phyloP scores from a whole-genome alignment of 2,113 vertebrate genomes.

The Sitta europaea region DNA sequence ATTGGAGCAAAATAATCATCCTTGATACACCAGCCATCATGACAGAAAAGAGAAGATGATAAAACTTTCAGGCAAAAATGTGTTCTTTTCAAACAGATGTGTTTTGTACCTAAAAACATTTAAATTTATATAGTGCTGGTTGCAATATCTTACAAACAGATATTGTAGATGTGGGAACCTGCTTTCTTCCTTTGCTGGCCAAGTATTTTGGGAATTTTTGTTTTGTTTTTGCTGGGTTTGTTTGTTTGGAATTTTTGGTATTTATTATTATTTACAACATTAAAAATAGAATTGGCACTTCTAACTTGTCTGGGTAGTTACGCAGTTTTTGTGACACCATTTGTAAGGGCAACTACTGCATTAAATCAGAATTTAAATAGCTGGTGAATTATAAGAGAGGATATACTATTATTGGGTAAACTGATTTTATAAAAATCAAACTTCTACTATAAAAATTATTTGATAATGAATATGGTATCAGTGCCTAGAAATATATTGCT shows the following conservation, averaged over 20 bases:
- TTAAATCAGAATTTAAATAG: not conserved
- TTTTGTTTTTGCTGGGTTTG: not conserved
- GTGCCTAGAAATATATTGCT: not conserved
- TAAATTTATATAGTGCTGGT: not conserved
- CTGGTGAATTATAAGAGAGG: not conserved
- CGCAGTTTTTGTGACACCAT: not conserved
- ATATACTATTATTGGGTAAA: not conserved
- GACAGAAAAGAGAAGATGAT: not conserved
- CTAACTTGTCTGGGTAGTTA: not conserved
- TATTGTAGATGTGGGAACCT: not conserved
- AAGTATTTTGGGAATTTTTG: not conserved
- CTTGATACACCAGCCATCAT: not conserved
- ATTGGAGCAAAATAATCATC: slow-evolving; percentile 6
- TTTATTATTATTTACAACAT: not conserved
- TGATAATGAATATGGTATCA: not conserved
- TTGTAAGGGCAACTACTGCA: not conserved
- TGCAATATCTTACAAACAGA: not conserved
- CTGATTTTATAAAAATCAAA: not conserved
- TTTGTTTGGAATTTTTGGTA: not conserved
- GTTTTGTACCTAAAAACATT: not conserved
- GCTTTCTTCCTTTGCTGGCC: not conserved
- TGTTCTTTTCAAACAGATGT: not conserved
- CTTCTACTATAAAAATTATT: not conserved
- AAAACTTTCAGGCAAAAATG: not conserved
- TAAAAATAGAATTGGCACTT: not conserved